Evolutionary conservation across 2,113 vertebrate species (phyloP).

Genomic region (Ahaetulla prasina): DNA sequence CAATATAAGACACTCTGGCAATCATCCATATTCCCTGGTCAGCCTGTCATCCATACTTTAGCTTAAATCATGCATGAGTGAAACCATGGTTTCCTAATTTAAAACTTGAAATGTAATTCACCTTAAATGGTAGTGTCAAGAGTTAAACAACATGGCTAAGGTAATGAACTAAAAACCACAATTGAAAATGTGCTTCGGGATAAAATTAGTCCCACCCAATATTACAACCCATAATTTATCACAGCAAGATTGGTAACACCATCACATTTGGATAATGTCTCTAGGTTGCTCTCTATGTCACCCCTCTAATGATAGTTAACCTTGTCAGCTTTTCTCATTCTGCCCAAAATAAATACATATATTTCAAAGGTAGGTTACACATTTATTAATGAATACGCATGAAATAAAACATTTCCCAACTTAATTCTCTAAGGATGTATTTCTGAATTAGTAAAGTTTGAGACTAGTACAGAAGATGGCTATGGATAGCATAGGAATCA

Average conservation of each 20-base stretch:
- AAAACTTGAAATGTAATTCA: not conserved
- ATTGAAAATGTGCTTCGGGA: not conserved
- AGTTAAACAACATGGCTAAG: not conserved
- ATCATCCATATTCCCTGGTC: not conserved
- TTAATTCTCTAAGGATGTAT: slow-evolving; percentile 10
- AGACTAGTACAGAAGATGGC: not conserved
- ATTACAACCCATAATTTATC: not conserved
- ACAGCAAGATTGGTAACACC: not conserved
- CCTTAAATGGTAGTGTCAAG: not conserved
- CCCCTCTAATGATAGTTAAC: not conserved
- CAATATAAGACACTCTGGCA: not conserved
- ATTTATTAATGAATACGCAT: not conserved
- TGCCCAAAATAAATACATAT: not conserved
- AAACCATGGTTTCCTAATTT: not conserved
- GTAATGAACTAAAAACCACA: not conserved
- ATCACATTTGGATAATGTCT: not conserved
- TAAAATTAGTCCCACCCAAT: not conserved
- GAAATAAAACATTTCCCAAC: fast-evolving
- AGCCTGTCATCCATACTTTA: not conserved
- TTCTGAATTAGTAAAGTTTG: slow-evolving; percentile 1
- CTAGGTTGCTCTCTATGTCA: not conserved
- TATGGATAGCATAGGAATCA: slow-evolving; percentile 5
- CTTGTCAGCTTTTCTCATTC: not conserved
- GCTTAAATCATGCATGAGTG: not conserved
- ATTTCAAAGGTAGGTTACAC: not conserved